Conservation (phyloP, 2,113 vertebrate species). For the Cynopterus brachyotis region DNA sequence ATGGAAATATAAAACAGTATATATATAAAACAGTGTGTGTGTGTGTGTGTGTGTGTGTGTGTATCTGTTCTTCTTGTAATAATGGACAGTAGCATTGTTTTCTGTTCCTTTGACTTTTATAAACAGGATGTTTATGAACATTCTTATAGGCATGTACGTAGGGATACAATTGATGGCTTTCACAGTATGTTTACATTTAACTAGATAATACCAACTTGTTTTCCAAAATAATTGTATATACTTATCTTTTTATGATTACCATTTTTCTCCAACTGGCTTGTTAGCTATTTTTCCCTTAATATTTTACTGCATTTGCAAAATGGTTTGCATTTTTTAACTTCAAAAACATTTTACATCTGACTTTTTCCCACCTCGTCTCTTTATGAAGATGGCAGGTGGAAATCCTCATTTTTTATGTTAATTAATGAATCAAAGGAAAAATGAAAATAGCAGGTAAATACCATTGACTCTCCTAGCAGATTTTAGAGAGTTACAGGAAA, state of each 20-base stretch:
- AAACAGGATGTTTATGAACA: not conserved
- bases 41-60: too few relatives aligned
- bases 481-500: not conserved
- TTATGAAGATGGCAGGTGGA: too few relatives aligned
- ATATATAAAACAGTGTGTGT: too few relatives aligned
- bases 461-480: not conserved
- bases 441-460: not conserved
- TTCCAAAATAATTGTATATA: not conserved
- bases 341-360: too few relatives aligned
- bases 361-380: too few relatives aligned
- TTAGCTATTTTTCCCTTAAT: not conserved
- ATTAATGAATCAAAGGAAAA: not conserved
- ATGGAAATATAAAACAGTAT: not conserved
- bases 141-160: not conserved
- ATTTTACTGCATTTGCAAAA: too few relatives aligned
- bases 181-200: not conserved
- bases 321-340: too few relatives aligned
- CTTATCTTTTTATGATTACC: not conserved
- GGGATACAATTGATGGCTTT: not conserved
- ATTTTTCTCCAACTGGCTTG: not conserved
- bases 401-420: too few relatives aligned
- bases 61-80: not conserved
- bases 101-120: not conserved
- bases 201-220: not conserved
- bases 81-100: not conserved